Conservation (phyloP, 2,113 vertebrate genomes). For the Apeltes quadracus region DNA sequence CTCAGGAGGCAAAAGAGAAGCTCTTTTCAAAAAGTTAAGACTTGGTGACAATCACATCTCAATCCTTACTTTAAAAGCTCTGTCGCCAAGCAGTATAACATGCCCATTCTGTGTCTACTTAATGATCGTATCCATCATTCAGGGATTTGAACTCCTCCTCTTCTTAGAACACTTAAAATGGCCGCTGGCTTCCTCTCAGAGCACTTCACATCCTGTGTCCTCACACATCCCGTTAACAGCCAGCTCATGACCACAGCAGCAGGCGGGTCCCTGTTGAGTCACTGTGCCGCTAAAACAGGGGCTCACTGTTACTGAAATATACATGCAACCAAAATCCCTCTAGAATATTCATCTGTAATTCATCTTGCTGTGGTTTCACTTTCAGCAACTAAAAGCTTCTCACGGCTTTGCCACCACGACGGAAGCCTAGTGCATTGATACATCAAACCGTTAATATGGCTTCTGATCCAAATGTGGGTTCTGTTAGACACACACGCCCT, state of each 20-base stretch:
- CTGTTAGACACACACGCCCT: constrained; percentile 46
- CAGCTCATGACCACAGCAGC: constrained; percentile 47
- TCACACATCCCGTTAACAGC: constrained; percentile 42
- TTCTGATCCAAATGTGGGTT: constrained; percentile 37
- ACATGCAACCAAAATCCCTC: constrained; percentile 17
- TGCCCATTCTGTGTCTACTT: constrained; percentile 4
- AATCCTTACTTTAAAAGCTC: not conserved
- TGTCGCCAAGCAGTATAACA: constrained; percentile 6
- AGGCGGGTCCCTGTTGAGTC: constrained; percentile 55
- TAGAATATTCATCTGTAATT: not conserved
- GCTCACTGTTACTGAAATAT: constrained; percentile 52
- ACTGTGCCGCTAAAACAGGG: constrained; percentile 54
- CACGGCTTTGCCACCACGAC: constrained; percentile 18
- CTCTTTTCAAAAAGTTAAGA: not conserved
- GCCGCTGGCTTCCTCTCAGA: constrained; percentile 49
- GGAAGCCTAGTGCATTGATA: constrained; percentile 9
- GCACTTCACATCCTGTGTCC: constrained; percentile 63
- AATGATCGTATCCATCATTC: constrained; percentile 23
- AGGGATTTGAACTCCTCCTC: constrained; percentile 32
- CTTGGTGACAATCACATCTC: not conserved
- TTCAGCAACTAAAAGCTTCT: constrained; percentile 10
- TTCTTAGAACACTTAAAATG: constrained; percentile 57
- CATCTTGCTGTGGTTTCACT: constrained; percentile 28
- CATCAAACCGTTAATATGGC: constrained; percentile 30
- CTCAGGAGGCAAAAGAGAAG: not conserved